Evolutionary conservation across 2,113 vertebrate species (phyloP).

Genomic region (Callospermophilus lateralis): DNA sequence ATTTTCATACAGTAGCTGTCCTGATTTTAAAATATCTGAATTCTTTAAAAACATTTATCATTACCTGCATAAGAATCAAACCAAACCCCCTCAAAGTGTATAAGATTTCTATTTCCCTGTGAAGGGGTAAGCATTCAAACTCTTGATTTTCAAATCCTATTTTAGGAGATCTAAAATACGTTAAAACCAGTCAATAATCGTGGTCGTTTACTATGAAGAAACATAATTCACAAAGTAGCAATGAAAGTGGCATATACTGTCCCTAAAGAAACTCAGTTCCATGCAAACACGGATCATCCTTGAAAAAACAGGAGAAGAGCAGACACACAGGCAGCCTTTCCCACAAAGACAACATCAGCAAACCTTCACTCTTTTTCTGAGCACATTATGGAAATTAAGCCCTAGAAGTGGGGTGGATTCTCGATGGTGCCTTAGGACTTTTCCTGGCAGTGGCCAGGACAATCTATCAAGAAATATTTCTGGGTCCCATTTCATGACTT

Average conservation of each 20-base stretch:
- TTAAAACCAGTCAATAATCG: neutral
- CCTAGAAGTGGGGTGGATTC: neutral
- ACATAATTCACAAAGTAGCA: neutral
- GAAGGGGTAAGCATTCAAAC: neutral
- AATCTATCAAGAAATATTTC: neutral
- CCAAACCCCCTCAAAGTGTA: neutral
- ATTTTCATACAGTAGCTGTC: neutral
- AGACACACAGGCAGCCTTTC: neutral
- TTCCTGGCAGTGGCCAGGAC: neutral
- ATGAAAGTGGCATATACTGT: neutral
- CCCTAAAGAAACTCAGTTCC: neutral
- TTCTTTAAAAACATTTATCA: constrained; percentile 41
- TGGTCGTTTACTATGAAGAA: neutral
- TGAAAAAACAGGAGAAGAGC: neutral
- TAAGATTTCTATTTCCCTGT: neutral
- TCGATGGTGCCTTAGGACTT: neutral
- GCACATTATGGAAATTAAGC: neutral
- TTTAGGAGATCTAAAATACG: neutral
- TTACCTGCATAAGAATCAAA: constrained; percentile 20
- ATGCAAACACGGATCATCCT: neutral
- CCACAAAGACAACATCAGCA: neutral
- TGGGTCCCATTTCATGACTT: neutral
- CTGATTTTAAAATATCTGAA: constrained; percentile 36
- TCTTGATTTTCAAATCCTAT: constrained; percentile 26
- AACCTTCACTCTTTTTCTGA: neutral